Conservation (phyloP, 1,140 invertebrate genomes). For the Metopolophium dirhodum region DNA sequence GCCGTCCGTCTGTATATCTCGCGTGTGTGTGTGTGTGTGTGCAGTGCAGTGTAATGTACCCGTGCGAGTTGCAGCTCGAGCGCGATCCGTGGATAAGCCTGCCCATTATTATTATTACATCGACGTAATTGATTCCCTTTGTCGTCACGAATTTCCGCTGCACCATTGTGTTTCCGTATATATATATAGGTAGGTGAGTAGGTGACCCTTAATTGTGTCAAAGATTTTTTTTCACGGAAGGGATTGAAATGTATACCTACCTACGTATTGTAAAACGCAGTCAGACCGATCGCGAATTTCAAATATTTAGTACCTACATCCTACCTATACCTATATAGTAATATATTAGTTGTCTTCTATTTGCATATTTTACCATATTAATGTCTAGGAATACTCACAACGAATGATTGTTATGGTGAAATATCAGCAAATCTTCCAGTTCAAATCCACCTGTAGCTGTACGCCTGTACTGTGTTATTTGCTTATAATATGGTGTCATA, state of each 20-base stretch:
- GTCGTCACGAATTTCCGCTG: background rate
- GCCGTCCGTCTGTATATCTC: background rate
- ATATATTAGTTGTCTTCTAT: background rate
- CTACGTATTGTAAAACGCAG: too few species aligned
- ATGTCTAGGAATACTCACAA: background rate
- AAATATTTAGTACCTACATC: background rate
- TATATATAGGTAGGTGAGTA: background rate
- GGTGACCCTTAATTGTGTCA: background rate
- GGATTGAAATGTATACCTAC: background rate
- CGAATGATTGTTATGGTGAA: background rate
- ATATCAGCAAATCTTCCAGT: background rate
- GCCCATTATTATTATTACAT: slow-evolving; percentile 1
- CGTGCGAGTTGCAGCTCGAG: background rate
- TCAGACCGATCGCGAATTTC: too few species aligned
- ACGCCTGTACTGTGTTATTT: background rate
- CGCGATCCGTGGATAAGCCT: background rate
- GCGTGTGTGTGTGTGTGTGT: too few species aligned
- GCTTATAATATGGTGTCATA: background rate
- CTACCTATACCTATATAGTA: background rate
- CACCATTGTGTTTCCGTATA: background rate
- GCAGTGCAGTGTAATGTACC: background rate
- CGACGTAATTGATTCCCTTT: slow-evolving; percentile 10
- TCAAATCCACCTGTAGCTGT: background rate
- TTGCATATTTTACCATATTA: too few species aligned
- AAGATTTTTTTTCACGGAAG: background rate